Conservation (phyloP, 2,797 vertebrate species). For the Tragelaphus oryx region DNA sequence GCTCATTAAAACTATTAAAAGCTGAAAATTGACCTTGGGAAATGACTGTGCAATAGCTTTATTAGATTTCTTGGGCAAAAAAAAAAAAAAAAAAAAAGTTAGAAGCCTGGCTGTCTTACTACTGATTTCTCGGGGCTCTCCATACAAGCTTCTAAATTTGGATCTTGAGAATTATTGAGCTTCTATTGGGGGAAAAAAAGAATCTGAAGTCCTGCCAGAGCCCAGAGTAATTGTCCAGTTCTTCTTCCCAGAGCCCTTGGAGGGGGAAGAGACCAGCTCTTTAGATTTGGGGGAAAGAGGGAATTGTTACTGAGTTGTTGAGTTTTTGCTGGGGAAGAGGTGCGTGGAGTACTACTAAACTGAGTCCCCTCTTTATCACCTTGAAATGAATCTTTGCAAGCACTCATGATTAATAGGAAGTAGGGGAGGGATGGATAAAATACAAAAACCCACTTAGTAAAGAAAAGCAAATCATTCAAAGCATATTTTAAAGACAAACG, state of each 20-base stretch:
- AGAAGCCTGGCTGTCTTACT: slow-evolving; percentile 57
- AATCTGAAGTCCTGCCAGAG: slow-evolving; percentile 57
- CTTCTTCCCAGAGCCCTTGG: slow-evolving; percentile 10
- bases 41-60: slow-evolving; percentile 66
- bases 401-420: neutral
- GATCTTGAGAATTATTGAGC: slow-evolving; percentile 68
- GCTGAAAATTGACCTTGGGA: slow-evolving; percentile 69
- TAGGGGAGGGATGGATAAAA: neutral
- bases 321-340: neutral
- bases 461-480: slow-evolving; percentile 1
- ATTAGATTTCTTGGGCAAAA: slow-evolving; percentile 57
- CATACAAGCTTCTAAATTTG: slow-evolving; percentile 74
- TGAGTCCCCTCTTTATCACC: neutral
- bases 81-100: neutral
- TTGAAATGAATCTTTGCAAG: neutral
- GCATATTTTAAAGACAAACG: neutral
- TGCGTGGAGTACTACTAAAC: neutral
- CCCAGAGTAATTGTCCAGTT: slow-evolving; percentile 37
- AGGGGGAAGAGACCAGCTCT: neutral
- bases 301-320: neutral
- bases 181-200: slow-evolving; percentile 46
- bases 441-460: neutral
- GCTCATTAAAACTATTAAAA: slow-evolving; percentile 72
- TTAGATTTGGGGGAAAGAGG: neutral
- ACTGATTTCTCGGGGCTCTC: slow-evolving; percentile 73